Conservation (phyloP, 1,140 invertebrate species). For the Drosophila triauraria region DNA sequence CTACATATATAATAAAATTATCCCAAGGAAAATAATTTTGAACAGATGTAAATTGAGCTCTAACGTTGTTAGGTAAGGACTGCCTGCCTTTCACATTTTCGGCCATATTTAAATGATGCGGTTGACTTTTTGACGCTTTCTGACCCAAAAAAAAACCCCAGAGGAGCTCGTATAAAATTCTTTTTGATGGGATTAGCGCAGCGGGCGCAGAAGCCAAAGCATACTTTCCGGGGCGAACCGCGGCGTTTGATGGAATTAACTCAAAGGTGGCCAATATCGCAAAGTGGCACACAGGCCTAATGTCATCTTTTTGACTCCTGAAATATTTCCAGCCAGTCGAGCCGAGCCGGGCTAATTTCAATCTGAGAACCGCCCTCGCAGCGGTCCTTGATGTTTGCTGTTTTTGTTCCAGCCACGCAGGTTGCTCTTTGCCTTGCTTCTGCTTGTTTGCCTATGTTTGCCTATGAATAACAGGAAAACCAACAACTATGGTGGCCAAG, state of each 20-base stretch:
- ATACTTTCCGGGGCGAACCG: conserved; percentile 37
- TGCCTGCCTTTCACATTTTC: not conserved
- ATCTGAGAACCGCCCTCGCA: conserved; percentile 57
- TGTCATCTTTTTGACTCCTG: conserved; percentile 11
- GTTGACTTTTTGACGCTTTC: conserved; percentile 16
- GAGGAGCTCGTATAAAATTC: conserved; percentile 21
- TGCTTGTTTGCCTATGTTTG: conserved; percentile 70
- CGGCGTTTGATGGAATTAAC: conserved; percentile 40
- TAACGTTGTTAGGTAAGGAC: not conserved
- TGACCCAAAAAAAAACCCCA: conserved; percentile 5
- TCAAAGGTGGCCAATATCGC: conserved; percentile 42
- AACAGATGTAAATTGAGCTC: too few species aligned
- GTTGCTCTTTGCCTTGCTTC: conserved; percentile 75
- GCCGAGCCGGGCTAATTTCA: conserved; percentile 43
- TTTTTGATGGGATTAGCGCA: conserved; percentile 41
- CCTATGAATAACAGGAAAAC: conserved; percentile 57
- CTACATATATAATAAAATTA: not conserved
- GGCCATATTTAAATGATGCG: conserved; percentile 13
- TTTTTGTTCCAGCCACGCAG: conserved; percentile 72
- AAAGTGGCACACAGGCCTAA: conserved; percentile 15
- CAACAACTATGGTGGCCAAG: conserved; percentile 29
- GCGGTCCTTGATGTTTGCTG: conserved; percentile 58
- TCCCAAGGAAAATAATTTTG: not conserved
- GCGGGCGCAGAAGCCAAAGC: conserved; percentile 22
- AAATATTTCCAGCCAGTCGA: conserved; percentile 13